A percentile compares a stretch with the other conserved stretches of the same genome.
Evolutionary conservation across 2,797 vertebrate species (phyloP).

Genomic region (Pangasius djambal): DNA sequence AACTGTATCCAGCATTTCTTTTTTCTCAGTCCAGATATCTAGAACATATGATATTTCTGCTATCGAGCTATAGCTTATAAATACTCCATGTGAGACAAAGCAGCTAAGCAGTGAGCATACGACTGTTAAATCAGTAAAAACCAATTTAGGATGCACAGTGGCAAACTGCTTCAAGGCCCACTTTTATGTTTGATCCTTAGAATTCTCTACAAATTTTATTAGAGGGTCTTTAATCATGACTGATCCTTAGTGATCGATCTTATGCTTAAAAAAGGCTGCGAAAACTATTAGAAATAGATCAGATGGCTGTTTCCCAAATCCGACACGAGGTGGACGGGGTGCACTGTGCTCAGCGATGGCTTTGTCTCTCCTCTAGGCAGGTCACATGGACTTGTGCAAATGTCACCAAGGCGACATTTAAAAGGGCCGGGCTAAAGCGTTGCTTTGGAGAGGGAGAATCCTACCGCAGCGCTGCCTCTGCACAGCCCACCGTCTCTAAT

Average conservation of each 20-base stretch:
- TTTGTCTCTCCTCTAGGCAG: conserved; percentile 24
- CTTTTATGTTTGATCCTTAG: not conserved
- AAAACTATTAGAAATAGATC: conserved; percentile 7
- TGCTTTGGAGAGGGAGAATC: conserved; percentile 31
- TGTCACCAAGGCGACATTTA: conserved; percentile 44
- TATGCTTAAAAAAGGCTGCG: not conserved
- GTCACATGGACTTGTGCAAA: conserved; percentile 35
- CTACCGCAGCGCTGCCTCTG: not conserved
- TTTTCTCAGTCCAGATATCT: not conserved
- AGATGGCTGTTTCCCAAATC: not conserved
- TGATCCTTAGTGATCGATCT: conserved; percentile 15
- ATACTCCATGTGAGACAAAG: not conserved
- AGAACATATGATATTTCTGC: not conserved
- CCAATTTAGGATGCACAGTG: not conserved
- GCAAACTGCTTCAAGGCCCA: not conserved
- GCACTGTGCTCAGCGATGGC: not conserved
- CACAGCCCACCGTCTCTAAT: conserved; percentile 30
- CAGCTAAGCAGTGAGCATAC: not conserved
- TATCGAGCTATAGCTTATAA: not conserved
- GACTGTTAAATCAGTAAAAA: not conserved
- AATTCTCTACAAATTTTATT: not conserved
- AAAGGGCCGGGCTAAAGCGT: conserved; percentile 38
- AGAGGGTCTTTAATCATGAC: not conserved
- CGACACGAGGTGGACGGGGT: conserved; percentile 12
- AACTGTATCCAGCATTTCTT: not conserved